Evolutionary conservation across 2,888 invertebrate genomes (phyloP).

Genomic region (Chloroclystis v-ata): DNA sequence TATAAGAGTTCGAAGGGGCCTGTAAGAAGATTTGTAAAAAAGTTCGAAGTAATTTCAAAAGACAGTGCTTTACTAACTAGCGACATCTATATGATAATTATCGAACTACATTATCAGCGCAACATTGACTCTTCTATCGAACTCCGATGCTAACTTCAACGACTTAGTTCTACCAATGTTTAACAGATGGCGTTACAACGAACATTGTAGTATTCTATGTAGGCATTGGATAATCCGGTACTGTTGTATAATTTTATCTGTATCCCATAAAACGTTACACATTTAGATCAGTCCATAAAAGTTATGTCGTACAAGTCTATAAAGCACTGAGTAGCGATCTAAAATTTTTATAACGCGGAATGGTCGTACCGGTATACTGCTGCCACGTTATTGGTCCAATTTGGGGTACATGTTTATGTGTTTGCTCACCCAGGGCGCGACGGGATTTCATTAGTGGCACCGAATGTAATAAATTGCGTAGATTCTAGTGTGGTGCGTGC

Average conservation of each 20-base stretch:
- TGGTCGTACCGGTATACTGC: constrained; percentile 44
- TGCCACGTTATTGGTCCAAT: constrained; percentile 56
- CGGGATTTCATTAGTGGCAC: constrained; percentile 58
- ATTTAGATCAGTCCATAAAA: constrained; percentile 13
- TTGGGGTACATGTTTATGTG: constrained; percentile 57
- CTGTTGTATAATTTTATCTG: not conserved
- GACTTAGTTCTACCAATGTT: not conserved
- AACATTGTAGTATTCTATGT: not conserved
- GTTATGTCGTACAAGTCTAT: constrained; percentile 12
- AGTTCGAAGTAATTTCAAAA: not conserved
- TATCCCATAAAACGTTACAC: constrained; percentile 1
- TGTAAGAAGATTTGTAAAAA: no score
- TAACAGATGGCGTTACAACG: constrained; percentile 7
- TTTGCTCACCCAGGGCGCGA: constrained; percentile 51
- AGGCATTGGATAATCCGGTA: no score
- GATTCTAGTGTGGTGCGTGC: constrained; percentile 33
- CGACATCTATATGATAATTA: not conserved
- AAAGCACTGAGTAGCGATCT: constrained; percentile 34
- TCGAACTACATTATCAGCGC: not conserved
- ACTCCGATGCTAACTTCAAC: no score
- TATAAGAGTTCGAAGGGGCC: no score
- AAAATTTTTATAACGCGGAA: constrained; percentile 37
- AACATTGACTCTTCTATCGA: no score
- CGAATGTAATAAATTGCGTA: constrained; percentile 48
- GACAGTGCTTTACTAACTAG: not conserved